Base-by-base conservation (phyloP, 2,797 vertebrate species). In the Echeneis naucrates region DNA sequence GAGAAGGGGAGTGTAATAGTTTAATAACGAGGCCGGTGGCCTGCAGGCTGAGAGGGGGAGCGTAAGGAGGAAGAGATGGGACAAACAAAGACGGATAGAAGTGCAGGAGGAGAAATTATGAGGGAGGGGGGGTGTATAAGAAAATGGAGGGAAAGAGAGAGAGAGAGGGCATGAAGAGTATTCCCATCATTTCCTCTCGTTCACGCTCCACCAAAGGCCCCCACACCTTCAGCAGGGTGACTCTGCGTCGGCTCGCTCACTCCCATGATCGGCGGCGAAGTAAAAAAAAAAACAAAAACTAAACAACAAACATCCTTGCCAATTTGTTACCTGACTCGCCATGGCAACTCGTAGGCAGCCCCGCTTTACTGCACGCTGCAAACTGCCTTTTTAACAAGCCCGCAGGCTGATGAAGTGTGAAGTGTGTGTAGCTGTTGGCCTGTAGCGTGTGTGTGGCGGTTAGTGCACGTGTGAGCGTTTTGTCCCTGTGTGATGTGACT, bases 251-350 rank as follows among this genome's bases (percentile, higher is more conserved):
- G 40, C 44, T 61, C 75, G 83, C 77, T 42, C 73, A 35, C 68
- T 78, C 82, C 64, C 59, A 77, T 84, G 85, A 86, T 85, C 80
- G 75, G 63, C 60, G 14, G 75, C 77, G 63, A 66, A 77, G 72
- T 60, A 78, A 88, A 30, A n/a, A n/a, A n/a, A n/a, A n/a, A n/a
- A n/a, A n/a, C n/a, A n/a, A n/a, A n/a, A n/a, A n/a, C n/a, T n/a
- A n/a, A n/a, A n/a, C n/a, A n/a, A n/a, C n/a, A n/a, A 87, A 83
- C 80, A 84, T 66, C 57, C 44, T 74, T 52, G 81, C 78, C 88
- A 89, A 87, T 87, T 89, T 91, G 88, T 88, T 87, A 92, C 90
- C 88, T 88, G 83, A 90, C 72, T 83, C 82, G 33, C 83, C 21
- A 40, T 61, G 10, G 83, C 79, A 66, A 88, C 75, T 61, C 52